A percentile compares a stretch with the other conserved stretches of the same genome.
These are phyloP conservation scores for Liasis olivaceus DNA, from an alignment of 2,797 vertebrate species.

Conservation along the genomic window DNA sequence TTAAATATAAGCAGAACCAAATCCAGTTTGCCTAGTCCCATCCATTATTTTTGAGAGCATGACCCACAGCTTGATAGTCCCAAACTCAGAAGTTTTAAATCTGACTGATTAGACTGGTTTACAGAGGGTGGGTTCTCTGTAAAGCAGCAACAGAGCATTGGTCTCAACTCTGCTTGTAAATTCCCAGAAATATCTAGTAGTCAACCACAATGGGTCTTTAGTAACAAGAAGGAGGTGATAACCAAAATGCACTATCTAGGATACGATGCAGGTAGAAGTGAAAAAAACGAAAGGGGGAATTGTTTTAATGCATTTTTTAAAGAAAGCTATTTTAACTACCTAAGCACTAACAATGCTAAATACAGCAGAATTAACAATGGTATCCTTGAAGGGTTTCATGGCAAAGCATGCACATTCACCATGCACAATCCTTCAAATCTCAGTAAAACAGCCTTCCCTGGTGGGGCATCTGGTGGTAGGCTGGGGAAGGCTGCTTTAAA, in stretches of 20 bases:
- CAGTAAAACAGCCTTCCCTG: not conserved
- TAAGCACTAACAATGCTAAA: not conserved
- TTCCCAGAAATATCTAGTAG: not conserved
- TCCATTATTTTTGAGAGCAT: not conserved
- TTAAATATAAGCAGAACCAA: not conserved
- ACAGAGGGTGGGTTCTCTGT: not conserved
- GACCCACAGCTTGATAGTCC: not conserved
- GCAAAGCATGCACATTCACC: not conserved
- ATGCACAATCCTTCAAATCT: not conserved
- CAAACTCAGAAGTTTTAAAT: not conserved
- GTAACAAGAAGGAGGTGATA: not conserved
- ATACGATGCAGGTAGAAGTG: accelerated
- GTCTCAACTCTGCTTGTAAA: no score
- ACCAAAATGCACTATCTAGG: not conserved
- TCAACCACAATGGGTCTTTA: not conserved
- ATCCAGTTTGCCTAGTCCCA: not conserved
- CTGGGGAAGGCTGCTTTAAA: not conserved
- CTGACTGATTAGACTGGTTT: not conserved
- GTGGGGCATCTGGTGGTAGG: no score
- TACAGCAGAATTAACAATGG: no score
- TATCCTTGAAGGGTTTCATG: not conserved
- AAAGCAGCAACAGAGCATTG: not conserved
- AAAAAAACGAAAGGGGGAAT: not conserved
- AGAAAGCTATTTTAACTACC: not conserved
- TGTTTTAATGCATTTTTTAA: not conserved